A percentile compares a stretch with the other conserved stretches of the same genome.
These are phyloP conservation scores for Patagioenas fasciata DNA, from an alignment of 2,113 vertebrate species.

Conservation along the genomic window DNA sequence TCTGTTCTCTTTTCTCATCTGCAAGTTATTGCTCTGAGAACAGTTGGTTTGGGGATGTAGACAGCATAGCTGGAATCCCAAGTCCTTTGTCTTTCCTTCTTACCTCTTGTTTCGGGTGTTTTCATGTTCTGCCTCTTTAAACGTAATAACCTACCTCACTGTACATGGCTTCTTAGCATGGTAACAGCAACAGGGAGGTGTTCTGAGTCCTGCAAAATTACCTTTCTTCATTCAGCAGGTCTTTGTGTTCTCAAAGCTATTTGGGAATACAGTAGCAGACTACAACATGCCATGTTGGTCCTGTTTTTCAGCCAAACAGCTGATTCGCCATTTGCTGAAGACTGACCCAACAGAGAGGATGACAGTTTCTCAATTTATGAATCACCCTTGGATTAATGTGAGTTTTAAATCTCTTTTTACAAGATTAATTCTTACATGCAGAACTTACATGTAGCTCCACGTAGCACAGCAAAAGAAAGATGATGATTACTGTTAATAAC, in stretches of 20 bases:
- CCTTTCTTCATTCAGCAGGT: not conserved
- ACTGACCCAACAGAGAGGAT: constrained; percentile 96
- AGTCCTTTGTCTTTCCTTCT: not conserved
- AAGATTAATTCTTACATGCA: not conserved
- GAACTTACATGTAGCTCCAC: not conserved
- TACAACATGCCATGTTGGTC: not conserved
- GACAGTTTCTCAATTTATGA: constrained; percentile 95
- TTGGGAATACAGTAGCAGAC: not conserved
- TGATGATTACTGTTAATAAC: not conserved
- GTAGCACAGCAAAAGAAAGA: not conserved
- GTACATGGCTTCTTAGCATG: not conserved
- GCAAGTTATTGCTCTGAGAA: not conserved
- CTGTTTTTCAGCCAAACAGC: constrained; percentile 84
- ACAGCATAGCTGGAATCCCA: not conserved
- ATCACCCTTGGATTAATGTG: constrained; percentile 97
- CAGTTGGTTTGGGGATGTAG: not conserved
- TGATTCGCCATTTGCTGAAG: constrained; percentile 93
- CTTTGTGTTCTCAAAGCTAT: not conserved
- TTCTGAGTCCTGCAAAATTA: not conserved
- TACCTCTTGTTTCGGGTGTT: not conserved
- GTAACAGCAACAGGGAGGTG: not conserved
- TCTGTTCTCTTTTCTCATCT: not conserved
- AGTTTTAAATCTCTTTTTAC: constrained; percentile 42
- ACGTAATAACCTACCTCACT: not conserved
- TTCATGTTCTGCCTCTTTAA: not conserved